These are phyloP conservation scores for Dasyprocta punctata DNA, from an alignment of 2,113 vertebrate species.

Conservation along the genomic window DNA sequence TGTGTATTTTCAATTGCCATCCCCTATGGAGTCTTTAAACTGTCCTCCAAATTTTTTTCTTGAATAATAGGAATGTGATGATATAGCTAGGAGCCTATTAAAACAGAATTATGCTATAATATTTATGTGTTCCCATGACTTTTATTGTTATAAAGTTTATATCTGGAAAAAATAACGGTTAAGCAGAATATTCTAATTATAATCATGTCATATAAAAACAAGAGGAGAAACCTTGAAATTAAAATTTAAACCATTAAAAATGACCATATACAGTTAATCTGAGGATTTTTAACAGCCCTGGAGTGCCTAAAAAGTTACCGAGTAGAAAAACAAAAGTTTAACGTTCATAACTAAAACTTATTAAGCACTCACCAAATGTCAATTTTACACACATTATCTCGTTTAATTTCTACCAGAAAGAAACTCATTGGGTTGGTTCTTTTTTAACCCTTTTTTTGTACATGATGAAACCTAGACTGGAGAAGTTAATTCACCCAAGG, in stretches of 20 bases:
- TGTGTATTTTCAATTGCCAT: not conserved
- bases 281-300: not conserved
- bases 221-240: not conserved
- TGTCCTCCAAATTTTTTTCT: constrained; percentile 48
- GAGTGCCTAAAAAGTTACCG: not conserved
- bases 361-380: not conserved
- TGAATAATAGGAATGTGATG: constrained; percentile 22
- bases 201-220: not conserved
- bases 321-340: not conserved
- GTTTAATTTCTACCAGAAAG: not conserved
- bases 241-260: constrained; percentile 37
- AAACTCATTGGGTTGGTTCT: not conserved
- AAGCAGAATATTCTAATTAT: not conserved
- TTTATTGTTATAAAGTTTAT: constrained; percentile 19
- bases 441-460: not conserved
- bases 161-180: not conserved
- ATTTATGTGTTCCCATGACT: not conserved
- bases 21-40: not conserved
- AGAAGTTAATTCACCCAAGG: not conserved
- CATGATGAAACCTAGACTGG: not conserved
- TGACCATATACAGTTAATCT: not conserved
- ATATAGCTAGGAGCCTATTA: not conserved
- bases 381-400: not conserved
- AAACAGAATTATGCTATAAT: constrained; percentile 39
- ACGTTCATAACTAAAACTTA: not conserved